Base-by-base conservation (phyloP, 1,140 invertebrate species). In the Amyelois transitella region DNA sequence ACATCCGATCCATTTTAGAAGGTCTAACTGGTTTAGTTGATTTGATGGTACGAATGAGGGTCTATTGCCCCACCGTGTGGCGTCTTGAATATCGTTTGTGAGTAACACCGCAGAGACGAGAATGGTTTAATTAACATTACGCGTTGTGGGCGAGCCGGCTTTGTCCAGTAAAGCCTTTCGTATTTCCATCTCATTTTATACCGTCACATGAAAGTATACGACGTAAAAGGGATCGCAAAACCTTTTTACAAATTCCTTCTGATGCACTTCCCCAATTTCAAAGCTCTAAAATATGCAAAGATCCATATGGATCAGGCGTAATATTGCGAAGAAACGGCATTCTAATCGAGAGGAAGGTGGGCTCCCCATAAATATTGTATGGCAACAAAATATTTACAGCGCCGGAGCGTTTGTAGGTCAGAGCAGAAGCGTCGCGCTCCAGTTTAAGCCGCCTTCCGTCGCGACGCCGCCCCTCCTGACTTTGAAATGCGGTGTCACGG, bases 281-380 rank as follows among this genome's bases (percentile, higher is more conserved):
- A 10, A 21, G 10, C 28, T 18, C 52, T 83, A 73, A 82, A 84
- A 80, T 81, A 86, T 86, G 65, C 72, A 86, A 64, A 70, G 51
- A 61, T 65, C 66, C 75, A 72, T 77, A 82, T 66, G 71, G 62
- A 70, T 57, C 51, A 63, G 55, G 68, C 64, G 61, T 66, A 73
- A 84, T 82, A 75, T 80, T 73, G 71, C 68, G 71, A 77, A 79
- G 72, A 77, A 81, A 83, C 69, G 75, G 67, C 72, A 77, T 85
- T 81, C 74, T 85, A 82, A 85, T 86, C 75, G 78, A 55, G 67
- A 60, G 51, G 53, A 54, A 72, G 64, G 56, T 69, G 69, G 74
- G 70, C 66, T 50, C 58, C 60, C 69, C 71, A 80, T 84, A 83
- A 84, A 86, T 86, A 81, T 81, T 84, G 59, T 59, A 72, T 69